Conservation (phyloP, 1,140 invertebrate genomes). For the Drosophila nebulosa region DNA sequence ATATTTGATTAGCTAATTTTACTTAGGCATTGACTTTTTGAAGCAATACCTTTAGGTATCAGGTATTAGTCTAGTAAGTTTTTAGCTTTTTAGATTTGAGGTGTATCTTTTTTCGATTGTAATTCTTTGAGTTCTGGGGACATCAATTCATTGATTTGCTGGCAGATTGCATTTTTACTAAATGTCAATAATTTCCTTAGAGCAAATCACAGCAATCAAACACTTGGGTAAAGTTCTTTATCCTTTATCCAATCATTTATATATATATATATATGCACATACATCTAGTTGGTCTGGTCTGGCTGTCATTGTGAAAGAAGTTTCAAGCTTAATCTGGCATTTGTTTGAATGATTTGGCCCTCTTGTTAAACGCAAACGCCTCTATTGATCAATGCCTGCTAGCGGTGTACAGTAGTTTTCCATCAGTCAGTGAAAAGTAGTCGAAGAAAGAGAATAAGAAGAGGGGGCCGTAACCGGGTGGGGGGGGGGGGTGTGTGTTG, state of each 20-base stretch:
- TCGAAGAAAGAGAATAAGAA: background rate
- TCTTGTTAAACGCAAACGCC: slow-evolving; percentile 6
- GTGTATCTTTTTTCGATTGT: too few relatives aligned
- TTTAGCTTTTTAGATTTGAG: too few relatives aligned
- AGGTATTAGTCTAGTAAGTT: too few relatives aligned
- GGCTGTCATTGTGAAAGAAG: background rate
- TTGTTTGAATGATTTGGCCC: slow-evolving; percentile 9
- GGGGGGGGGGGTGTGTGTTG: background rate
- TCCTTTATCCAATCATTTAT: background rate
- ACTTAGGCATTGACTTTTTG: too few relatives aligned
- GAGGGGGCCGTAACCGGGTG: background rate
- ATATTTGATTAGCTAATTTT: too few relatives aligned
- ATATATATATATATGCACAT: background rate
- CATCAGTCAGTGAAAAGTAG: background rate
- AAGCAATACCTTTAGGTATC: too few relatives aligned
- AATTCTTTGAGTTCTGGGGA: too few relatives aligned
- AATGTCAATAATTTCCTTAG: background rate
- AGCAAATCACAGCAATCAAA: slow-evolving; percentile 7
- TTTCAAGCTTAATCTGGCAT: slow-evolving; percentile 2
- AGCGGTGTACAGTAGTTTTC: slow-evolving; percentile 1
- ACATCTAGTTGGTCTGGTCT: too few relatives aligned
- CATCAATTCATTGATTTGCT: too few relatives aligned
- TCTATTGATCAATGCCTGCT: slow-evolving; percentile 6
- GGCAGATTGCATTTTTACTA: background rate
- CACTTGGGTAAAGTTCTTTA: background rate